Percentiles rank a stretch among this genome's conserved stretches.
These are phyloP conservation scores for Paedocypris sp. DNA, from an alignment of 2,113 vertebrate species.

Conservation along the genomic window DNA sequence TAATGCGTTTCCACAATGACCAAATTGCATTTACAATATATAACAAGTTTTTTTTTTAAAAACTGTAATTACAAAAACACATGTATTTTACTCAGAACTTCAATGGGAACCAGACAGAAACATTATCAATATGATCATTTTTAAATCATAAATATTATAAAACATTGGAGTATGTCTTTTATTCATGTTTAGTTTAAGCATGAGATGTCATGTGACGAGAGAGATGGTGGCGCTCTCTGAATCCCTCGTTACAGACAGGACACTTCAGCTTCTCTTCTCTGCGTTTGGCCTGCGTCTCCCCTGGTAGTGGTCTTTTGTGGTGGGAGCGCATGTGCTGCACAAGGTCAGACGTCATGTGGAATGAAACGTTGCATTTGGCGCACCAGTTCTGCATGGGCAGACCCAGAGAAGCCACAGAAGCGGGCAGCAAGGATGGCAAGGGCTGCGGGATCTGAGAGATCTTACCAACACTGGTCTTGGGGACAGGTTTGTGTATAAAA, in stretches of 20 bases:
- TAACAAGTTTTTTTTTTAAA: too few relatives aligned
- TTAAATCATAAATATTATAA: background rate
- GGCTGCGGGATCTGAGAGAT: constrained; percentile 56
- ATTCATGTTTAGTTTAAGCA: constrained; percentile 18
- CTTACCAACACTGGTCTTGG: constrained; percentile 63
- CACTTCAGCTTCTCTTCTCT: constrained; percentile 73
- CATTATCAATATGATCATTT: too few relatives aligned
- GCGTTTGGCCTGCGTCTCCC: constrained; percentile 61
- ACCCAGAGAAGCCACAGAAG: constrained; percentile 68
- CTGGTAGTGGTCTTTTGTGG: constrained; percentile 69
- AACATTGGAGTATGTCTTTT: background rate
- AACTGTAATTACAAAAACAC: too few relatives aligned
- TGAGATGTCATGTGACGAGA: constrained; percentile 79
- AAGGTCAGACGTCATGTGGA: constrained; percentile 76
- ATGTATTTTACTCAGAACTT: too few relatives aligned
- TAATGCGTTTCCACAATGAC: too few relatives aligned
- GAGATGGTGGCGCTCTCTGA: constrained; percentile 74
- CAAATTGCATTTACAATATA: background rate
- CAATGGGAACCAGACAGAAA: too few relatives aligned
- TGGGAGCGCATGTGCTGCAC: constrained; percentile 79
- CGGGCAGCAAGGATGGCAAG: constrained; percentile 56
- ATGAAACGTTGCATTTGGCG: constrained; percentile 75
- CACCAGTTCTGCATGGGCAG: constrained; percentile 77
- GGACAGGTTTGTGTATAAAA: background rate
- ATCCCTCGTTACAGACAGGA: constrained; percentile 73